These are phyloP conservation scores for Neoaliturus tenellus DNA, from an alignment of 2,888 invertebrate species.

Conservation along the genomic window DNA sequence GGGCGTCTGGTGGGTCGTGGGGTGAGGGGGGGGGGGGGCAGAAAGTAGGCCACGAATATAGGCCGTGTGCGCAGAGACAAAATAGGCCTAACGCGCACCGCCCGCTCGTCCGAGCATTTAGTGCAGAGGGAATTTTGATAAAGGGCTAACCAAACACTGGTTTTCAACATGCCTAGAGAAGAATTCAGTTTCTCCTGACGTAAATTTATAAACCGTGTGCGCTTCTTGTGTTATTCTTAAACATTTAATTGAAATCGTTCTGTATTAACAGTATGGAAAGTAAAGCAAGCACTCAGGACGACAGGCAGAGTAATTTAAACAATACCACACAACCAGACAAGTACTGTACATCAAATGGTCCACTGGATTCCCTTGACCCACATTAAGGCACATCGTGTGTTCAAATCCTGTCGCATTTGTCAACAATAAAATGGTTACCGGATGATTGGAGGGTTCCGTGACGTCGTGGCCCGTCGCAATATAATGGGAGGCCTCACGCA, in stretches of 20 bases:
- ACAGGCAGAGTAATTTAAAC: too few relatives aligned
- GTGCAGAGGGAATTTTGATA: too few relatives aligned
- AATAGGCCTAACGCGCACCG: conserved; percentile 10
- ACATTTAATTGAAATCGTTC: too few relatives aligned
- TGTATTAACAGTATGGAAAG: too few relatives aligned
- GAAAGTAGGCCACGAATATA: conserved; percentile 30
- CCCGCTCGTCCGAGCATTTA: neutral
- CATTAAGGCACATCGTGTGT: neutral
- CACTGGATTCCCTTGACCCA: neutral
- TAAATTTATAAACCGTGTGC: too few relatives aligned
- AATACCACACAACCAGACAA: too few relatives aligned
- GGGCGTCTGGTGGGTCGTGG: neutral
- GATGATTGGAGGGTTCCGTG: neutral
- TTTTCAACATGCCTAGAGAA: too few relatives aligned
- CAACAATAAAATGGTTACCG: neutral
- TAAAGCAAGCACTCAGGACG: too few relatives aligned
- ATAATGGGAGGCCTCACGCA: neutral
- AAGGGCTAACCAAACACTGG: too few relatives aligned
- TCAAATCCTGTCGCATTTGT: conserved; percentile 1
- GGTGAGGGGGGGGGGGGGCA: neutral
- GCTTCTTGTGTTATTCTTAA: too few relatives aligned
- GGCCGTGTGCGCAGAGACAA: neutral
- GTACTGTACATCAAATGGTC: neutral
- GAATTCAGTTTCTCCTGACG: too few relatives aligned
- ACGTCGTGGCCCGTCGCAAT: neutral